phyloP scores from a whole-genome alignment of 2,888 invertebrate species.

The Cheilosia grossa region DNA sequence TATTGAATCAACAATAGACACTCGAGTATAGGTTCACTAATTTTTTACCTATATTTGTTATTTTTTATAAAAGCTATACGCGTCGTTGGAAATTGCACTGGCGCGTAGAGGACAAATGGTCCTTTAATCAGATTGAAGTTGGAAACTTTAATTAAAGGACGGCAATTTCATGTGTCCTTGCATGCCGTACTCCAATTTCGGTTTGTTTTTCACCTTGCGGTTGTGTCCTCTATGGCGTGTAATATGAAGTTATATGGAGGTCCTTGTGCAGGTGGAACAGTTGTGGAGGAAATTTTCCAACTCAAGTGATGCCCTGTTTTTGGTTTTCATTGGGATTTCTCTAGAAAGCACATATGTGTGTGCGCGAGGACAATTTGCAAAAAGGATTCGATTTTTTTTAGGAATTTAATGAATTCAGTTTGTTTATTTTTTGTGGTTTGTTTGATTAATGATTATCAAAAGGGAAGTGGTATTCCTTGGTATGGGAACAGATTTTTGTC shows the following conservation, averaged over 20 bases:
- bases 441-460: too few species aligned
- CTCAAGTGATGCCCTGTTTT: slow-evolving; percentile 5
- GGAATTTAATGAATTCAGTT: neutral
- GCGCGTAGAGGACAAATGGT: neutral
- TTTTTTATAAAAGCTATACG: neutral
- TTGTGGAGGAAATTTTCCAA: slow-evolving; percentile 34
- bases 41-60: neutral
- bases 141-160: slow-evolving; percentile 34
- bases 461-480: too few species aligned
- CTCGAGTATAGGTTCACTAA: neutral
- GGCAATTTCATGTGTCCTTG: slow-evolving; percentile 13
- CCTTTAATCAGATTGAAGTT: slow-evolving; percentile 15
- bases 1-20: neutral
- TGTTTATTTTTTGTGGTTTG: too few species aligned
- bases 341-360: slow-evolving; percentile 10
- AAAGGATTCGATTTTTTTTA: neutral
- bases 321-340: slow-evolving; percentile 13
- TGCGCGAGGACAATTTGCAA: slow-evolving; percentile 3
- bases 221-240: slow-evolving; percentile 24
- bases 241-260: slow-evolving; percentile 37
- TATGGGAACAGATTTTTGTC: too few species aligned
- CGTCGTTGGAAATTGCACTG: slow-evolving; percentile 2
- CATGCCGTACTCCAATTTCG: slow-evolving; percentile 37
- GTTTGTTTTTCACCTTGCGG: slow-evolving; percentile 4
- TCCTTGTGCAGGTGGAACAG: slow-evolving; percentile 33